Conservation (phyloP, 2,113 vertebrate genomes). For the Neogale vison region DNA sequence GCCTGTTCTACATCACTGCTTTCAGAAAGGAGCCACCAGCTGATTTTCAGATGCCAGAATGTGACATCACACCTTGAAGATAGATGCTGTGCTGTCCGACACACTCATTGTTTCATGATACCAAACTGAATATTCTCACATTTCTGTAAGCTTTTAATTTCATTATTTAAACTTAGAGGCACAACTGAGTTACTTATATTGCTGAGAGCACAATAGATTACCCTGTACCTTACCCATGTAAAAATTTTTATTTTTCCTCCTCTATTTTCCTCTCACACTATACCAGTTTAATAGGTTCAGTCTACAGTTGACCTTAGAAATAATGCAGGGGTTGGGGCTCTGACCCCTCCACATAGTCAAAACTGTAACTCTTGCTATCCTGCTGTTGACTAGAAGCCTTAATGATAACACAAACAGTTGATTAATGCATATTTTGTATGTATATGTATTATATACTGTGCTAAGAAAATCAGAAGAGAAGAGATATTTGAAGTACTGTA, state of each 20-base stretch:
- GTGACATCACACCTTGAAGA: not conserved
- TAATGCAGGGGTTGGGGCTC: not conserved
- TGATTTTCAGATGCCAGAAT: constrained; percentile 19
- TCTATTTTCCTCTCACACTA: not conserved
- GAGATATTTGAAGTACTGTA: not conserved
- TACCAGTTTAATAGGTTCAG: not conserved
- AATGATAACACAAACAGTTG: not conserved
- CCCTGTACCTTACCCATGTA: not conserved
- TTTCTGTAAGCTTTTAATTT: constrained; percentile 24
- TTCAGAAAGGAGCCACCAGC: not conserved
- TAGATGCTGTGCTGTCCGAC: not conserved
- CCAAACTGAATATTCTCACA: not conserved
- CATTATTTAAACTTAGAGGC: constrained; percentile 5
- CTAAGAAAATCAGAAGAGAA: not conserved
- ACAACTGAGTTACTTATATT: not conserved
- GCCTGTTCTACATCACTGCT: constrained; percentile 53
- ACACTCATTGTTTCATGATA: not conserved
- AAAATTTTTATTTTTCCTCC: not conserved
- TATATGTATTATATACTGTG: not conserved
- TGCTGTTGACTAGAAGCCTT: not conserved
- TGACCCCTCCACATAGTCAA: not conserved
- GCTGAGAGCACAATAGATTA: not conserved
- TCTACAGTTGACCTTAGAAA: not conserved
- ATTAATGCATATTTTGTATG: not conserved
- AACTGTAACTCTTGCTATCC: not conserved